A percentile compares a stretch with the other conserved stretches of the same genome.
These are phyloP conservation scores for Oreortyx pictus DNA, from an alignment of 2,797 vertebrate genomes.

Conservation along the genomic window DNA sequence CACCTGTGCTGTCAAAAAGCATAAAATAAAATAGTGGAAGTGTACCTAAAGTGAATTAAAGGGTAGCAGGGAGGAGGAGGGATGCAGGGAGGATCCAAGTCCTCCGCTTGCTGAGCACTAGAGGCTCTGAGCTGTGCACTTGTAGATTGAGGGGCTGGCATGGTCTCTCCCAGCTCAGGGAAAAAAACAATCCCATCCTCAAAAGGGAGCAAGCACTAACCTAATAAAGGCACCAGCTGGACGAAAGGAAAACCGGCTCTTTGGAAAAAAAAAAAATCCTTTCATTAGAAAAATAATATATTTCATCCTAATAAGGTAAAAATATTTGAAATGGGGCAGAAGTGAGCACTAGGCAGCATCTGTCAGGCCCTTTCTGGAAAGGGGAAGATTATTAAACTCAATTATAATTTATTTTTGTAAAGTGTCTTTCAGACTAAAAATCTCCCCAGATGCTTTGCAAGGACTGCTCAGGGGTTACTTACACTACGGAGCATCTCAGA, in stretches of 20 bases:
- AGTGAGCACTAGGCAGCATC: conserved; percentile 79
- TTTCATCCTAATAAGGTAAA: conserved; percentile 90
- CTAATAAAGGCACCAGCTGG: conserved; percentile 84
- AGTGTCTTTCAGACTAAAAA: conserved; percentile 71
- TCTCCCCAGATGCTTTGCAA: conserved; percentile 28
- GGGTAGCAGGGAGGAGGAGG: background rate
- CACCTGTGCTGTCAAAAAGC: accelerated
- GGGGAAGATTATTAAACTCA: conserved; percentile 78
- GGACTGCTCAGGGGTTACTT: background rate
- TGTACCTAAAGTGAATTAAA: background rate
- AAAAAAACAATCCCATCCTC: conserved; percentile 76
- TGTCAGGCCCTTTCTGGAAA: conserved; percentile 79
- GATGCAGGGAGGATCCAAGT: background rate
- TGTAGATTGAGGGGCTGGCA: conserved; percentile 69
- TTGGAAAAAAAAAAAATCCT: conserved; percentile 74
- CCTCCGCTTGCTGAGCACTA: conserved; percentile 17
- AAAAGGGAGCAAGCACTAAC: conserved; percentile 77
- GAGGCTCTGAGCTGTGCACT: conserved; percentile 8
- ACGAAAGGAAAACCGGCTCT: conserved; percentile 76
- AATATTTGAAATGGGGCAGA: conserved; percentile 87
- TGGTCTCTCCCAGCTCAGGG: conserved; percentile 60
- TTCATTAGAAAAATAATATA: conserved; percentile 89
- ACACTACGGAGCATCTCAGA: conserved; percentile 9
- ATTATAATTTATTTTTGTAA: conserved; percentile 77
- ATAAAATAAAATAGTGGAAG: background rate